Evolutionary conservation across 2,888 invertebrate genomes (phyloP).

Genomic region (Drosophila pseudotakahashii): DNA sequence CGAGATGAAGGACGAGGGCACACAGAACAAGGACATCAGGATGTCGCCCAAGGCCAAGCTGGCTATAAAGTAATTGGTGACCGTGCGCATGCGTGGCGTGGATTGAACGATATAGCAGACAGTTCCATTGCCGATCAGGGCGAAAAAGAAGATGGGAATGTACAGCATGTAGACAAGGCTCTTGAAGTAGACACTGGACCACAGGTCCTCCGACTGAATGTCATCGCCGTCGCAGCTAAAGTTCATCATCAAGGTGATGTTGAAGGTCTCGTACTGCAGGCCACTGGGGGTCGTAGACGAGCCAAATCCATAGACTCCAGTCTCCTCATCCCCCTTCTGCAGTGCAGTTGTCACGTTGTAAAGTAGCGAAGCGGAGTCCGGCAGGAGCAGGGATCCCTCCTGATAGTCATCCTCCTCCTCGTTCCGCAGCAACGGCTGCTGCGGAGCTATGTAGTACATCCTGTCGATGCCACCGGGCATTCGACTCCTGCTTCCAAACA

Average conservation of each 20-base stretch:
- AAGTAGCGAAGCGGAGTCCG: conserved; percentile 31
- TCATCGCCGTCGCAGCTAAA: conserved; percentile 72
- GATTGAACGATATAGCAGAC: conserved; percentile 95
- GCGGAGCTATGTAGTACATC: conserved; percentile 69
- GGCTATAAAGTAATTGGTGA: conserved; percentile 96
- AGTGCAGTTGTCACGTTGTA: conserved; percentile 42
- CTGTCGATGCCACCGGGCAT: conserved; percentile 33
- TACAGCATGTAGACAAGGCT: conserved; percentile 89
- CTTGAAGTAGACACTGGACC: conserved; percentile 87
- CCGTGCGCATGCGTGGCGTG: conserved; percentile 94
- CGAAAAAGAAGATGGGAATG: conserved; percentile 88
- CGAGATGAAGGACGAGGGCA: conserved; percentile 95
- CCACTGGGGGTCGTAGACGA: conserved; percentile 15
- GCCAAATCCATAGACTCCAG: not conserved
- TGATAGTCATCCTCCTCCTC: conserved; percentile 64
- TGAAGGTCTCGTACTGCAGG: conserved; percentile 39
- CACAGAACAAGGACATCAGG: conserved; percentile 94
- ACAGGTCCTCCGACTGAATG: conserved; percentile 63
- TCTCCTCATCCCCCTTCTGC: conserved; percentile 19
- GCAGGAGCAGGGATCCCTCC: conserved; percentile 29
- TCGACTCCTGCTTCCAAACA: conserved; percentile 50
- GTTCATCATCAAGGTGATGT: conserved; percentile 58
- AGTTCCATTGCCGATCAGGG: conserved; percentile 90
- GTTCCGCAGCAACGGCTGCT: conserved; percentile 56
- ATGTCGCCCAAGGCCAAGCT: conserved; percentile 95